Evolutionary conservation across 2,888 invertebrate species (phyloP).

Genomic region (Tetranychus truncatus): DNA sequence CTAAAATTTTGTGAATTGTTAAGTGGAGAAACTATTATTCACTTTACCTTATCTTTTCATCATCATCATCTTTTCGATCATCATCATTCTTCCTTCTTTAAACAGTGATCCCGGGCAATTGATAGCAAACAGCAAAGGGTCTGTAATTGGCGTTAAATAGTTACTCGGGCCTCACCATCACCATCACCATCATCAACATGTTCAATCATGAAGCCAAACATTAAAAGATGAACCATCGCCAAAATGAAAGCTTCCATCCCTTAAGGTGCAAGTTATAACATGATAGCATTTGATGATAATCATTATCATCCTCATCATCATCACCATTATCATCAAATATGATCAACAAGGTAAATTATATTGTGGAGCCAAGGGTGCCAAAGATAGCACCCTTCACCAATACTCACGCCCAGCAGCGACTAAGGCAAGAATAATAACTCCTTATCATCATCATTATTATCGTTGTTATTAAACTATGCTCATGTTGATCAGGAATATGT

Average conservation of each 20-base stretch:
- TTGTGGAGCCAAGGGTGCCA: conserved; percentile 1
- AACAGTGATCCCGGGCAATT: not conserved
- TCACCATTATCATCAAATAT: not conserved
- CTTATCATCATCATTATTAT: not conserved
- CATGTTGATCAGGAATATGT: not conserved
- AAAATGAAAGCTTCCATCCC: not conserved
- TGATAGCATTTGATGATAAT: not conserved
- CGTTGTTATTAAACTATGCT: not conserved
- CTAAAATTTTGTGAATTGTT: too few species aligned
- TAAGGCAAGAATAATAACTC: not conserved
- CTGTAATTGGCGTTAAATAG: not conserved
- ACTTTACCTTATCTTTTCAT: not conserved
- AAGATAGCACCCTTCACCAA: conserved; percentile 1
- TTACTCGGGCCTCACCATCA: not conserved
- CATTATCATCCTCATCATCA: not conserved
- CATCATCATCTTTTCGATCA: not conserved
- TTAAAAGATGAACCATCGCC: not conserved
- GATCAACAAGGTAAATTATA: not conserved
- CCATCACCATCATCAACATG: not conserved
- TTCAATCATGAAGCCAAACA: not conserved
- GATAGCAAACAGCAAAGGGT: not conserved
- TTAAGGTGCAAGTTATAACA: not conserved
- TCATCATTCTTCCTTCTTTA: not conserved
- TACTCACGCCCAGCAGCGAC: not conserved
- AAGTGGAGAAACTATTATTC: too few species aligned